Percentiles rank a stretch among this genome's conserved stretches.
These are phyloP conservation scores for Phrynocephalus vlangalii DNA, from an alignment of 2,797 vertebrate species.

Conservation along the genomic window DNA sequence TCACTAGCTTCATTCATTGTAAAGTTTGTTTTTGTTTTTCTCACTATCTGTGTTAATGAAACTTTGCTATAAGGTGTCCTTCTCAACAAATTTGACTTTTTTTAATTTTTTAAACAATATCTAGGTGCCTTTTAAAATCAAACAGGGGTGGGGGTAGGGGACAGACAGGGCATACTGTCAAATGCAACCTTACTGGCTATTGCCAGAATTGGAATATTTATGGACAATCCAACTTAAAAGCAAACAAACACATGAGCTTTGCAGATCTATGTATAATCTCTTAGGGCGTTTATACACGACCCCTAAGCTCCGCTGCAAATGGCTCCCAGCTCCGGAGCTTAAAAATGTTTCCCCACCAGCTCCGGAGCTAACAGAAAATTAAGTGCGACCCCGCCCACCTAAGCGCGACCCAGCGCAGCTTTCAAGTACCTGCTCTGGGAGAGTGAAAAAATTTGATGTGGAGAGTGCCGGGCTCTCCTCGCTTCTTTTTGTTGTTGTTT, in stretches of 20 bases:
- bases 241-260: conserved; percentile 19
- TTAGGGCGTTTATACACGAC: no score
- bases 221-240: conserved; percentile 17
- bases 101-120: background rate
- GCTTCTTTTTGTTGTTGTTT: no score
- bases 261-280: conserved; percentile 24
- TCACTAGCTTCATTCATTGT: conserved; percentile 38
- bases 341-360: no score
- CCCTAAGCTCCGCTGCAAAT: no score
- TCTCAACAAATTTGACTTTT: conserved; percentile 44
- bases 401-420: no score
- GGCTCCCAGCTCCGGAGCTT: no score
- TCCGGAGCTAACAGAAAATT: no score
- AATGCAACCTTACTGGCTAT: conserved; percentile 31
- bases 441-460: no score
- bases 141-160: background rate
- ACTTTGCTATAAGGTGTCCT: conserved; percentile 25
- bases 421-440: no score
- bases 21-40: conserved; percentile 43
- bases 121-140: conserved; percentile 37
- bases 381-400: no score
- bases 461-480: no score
- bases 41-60: conserved; percentile 46
- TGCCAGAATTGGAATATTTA: conserved; percentile 31
- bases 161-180: conserved; percentile 18